phyloP scores from a whole-genome alignment of 2,797 vertebrate species.

The Pipistrellus pygmaeus region DNA sequence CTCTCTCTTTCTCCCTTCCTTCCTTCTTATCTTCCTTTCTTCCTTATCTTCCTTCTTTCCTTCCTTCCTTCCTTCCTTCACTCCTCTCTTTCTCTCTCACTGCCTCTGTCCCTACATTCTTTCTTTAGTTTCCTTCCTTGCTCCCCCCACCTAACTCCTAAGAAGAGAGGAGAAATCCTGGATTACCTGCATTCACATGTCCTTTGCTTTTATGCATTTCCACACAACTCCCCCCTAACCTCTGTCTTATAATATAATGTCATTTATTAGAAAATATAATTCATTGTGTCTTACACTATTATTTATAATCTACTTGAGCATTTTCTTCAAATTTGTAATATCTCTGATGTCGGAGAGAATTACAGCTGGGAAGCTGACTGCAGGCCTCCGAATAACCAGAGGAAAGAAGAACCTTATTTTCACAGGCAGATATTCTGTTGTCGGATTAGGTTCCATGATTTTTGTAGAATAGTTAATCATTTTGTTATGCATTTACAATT shows the following conservation, averaged over 20 bases:
- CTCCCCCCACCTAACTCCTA: background rate
- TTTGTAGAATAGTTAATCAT: conserved; percentile 37
- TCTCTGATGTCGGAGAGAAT: conserved; percentile 58
- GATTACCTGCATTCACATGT: conserved; percentile 1
- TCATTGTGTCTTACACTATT: conserved; percentile 70
- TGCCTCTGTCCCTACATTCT: background rate
- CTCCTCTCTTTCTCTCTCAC: background rate
- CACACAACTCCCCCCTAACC: too few species aligned
- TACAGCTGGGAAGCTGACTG: conserved; percentile 62
- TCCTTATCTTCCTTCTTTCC: background rate
- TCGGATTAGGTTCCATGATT: conserved; percentile 25
- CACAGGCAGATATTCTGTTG: conserved; percentile 30
- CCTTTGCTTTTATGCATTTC: conserved; percentile 50
- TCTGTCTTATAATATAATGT: conserved; percentile 51
- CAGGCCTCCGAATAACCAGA: background rate
- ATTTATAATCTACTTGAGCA: conserved; percentile 47
- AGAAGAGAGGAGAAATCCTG: background rate
- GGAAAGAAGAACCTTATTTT: conserved; percentile 57
- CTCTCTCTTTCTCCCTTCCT: fast-evolving
- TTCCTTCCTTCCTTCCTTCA: too few species aligned
- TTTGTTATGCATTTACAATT: conserved; percentile 37
- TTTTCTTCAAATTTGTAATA: conserved; percentile 66
- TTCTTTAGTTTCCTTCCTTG: background rate
- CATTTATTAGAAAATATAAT: conserved; percentile 76
- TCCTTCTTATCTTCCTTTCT: background rate